Evolutionary conservation across 2,113 vertebrate genomes (phyloP).

Genomic region (Illadopsis cleaveri): DNA sequence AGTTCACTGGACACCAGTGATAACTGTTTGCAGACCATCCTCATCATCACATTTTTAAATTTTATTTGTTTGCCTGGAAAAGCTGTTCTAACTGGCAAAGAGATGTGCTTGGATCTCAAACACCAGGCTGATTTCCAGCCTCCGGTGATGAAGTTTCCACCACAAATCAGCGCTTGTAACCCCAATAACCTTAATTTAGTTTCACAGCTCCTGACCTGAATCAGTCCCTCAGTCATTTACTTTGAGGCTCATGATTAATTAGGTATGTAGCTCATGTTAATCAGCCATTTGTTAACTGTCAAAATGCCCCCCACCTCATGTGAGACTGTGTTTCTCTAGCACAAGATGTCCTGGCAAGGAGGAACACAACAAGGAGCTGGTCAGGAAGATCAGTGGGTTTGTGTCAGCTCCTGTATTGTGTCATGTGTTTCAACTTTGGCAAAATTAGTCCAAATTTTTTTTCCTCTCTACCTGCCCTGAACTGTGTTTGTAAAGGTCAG

Average conservation of each 20-base stretch:
- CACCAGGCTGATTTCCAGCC: neutral
- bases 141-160: neutral
- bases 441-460: conserved; percentile 22
- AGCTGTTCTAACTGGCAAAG: neutral
- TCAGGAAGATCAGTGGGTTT: conserved; percentile 8
- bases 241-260: conserved; percentile 50
- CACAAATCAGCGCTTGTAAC: neutral
- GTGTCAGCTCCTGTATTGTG: neutral
- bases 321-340: neutral
- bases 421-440: neutral
- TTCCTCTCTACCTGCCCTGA: neutral
- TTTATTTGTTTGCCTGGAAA: neutral
- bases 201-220: neutral
- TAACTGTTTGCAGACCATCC: neutral
- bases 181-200: neutral
- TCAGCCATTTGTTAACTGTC: conserved; percentile 46
- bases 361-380: neutral
- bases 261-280: conserved; percentile 18
- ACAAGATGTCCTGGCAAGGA: conserved; percentile 8
- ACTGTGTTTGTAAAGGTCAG: conserved; percentile 29
- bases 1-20: neutral
- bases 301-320: neutral
- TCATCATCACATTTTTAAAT: neutral
- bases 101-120: neutral
- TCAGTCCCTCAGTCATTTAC: conserved; percentile 7